Evolutionary conservation across 1,140 invertebrate species (phyloP), one percentile per base, ranked within the genome.

Genomic region (Cotesia glomerata): DNA sequence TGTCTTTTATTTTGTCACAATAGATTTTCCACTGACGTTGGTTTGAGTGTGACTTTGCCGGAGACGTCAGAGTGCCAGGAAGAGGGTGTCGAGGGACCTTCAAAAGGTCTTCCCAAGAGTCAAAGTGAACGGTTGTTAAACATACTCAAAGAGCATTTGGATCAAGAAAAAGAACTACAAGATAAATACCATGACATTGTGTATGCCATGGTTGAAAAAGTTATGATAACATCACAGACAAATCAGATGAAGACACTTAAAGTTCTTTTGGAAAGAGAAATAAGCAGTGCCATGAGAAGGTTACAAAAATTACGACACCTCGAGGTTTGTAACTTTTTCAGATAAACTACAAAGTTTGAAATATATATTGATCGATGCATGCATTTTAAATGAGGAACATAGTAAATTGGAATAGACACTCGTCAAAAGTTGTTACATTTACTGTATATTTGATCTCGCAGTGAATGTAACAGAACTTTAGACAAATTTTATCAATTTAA

Each of bases 141-240:
- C 0, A 87, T 93, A 14, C 90, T 89, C 76, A 89, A 90, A 35
- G 93, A 95, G 63, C 93, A 95, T 61, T 89, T 92, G 0, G 84
- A 89, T 39, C 90, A 92, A 62, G 95, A 97, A 84, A 89, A 92
- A 18, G 94, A 96, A 75, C 81, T 97, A 36, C 90, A 93, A 52
- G 91, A 95, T 81, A 94, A 95, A 78, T 97, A 97, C 82, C 93
- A 96, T 80, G 94, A 95, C 71, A 88, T 90, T 69, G 91, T 94
- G 73, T 95, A 92, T 82, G 85, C 89, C 4, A 90, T 91, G 1
- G 88, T 95, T 0, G 94, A 96, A 74, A 95, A 95, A 85, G 90
- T 93, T 32, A 91, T 97, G 85, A 91, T 91, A 72, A 84, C 88
- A 35, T 95, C 94, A 5, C 95, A 97, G 77, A 87, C 90, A 11